These are phyloP conservation scores for Eugnorisma glareosa DNA, from an alignment of 2,888 invertebrate species.

Conservation along the genomic window DNA sequence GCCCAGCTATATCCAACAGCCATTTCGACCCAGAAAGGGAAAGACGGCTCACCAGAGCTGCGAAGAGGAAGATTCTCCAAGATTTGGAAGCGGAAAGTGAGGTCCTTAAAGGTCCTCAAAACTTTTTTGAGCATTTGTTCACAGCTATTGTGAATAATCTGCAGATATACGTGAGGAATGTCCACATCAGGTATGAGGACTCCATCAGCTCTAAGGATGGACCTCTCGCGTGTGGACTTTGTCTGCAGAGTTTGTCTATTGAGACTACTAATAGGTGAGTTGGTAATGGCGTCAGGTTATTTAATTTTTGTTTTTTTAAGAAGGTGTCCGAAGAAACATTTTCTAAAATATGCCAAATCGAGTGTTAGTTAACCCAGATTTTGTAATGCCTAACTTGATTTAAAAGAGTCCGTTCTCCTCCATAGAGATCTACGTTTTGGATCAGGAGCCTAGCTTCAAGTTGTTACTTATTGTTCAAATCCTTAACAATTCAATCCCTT, in stretches of 20 bases:
- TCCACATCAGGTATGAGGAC: conserved; percentile 96
- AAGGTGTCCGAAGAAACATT: neutral
- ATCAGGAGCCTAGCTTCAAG: neutral
- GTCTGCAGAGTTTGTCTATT: conserved; percentile 94
- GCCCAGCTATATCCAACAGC: conserved; percentile 93
- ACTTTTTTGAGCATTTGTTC: conserved; percentile 93
- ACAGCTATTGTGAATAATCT: conserved; percentile 95
- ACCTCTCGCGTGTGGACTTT: conserved; percentile 94
- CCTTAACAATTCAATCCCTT: neutral
- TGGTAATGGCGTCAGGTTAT: neutral
- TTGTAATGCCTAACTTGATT: neutral
- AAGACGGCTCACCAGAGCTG: conserved; percentile 93
- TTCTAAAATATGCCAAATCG: neutral
- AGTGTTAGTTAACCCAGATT: neutral
- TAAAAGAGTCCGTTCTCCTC: neutral
- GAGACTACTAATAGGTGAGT: conserved; percentile 94
- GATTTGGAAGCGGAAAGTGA: conserved; percentile 92
- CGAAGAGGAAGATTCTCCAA: conserved; percentile 93
- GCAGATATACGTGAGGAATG: conserved; percentile 94
- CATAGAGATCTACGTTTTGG: neutral
- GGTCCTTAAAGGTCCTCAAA: conserved; percentile 91
- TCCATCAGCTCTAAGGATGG: conserved; percentile 92
- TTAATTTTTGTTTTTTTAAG: neutral
- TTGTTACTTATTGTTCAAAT: neutral
- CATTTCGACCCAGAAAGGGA: conserved; percentile 94